phyloP scores from a whole-genome alignment of 92 coral and sea anemone species.

The Heliopora coerulea region DNA sequence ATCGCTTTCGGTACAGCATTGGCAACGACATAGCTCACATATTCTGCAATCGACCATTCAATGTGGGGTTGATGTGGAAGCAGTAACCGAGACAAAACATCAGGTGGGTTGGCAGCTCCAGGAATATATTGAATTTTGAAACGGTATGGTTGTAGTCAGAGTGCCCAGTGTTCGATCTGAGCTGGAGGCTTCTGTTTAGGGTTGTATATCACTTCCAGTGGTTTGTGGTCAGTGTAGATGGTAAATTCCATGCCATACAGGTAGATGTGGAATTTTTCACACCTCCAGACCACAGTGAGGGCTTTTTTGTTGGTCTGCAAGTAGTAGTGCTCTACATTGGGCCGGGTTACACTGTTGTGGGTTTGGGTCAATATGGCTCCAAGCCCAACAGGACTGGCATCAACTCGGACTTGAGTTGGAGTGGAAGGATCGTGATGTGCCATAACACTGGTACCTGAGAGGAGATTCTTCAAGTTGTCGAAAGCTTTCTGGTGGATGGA shows the following conservation, averaged over 20 bases:
- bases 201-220: slow-evolving; percentile 16
- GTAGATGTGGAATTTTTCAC: slow-evolving; percentile 30
- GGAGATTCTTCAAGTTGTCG: no score
- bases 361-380: neutral
- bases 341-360: neutral
- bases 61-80: neutral
- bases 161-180: slow-evolving; percentile 19
- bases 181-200: slow-evolving; percentile 27
- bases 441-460: no score
- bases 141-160: neutral
- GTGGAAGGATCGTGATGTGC: no score
- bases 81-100: slow-evolving; percentile 13
- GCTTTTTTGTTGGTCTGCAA: slow-evolving; percentile 7
- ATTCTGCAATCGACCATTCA: neutral
- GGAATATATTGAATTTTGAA: slow-evolving; percentile 2
- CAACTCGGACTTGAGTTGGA: no score
- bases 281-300: slow-evolving; percentile 17
- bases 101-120: slow-evolving; percentile 8
- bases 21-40: neutral
- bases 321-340: slow-evolving; percentile 7
- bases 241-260: slow-evolving; percentile 7
- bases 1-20: slow-evolving; percentile 11
- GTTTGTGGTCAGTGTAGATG: slow-evolving; percentile 29
- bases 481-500: no score
- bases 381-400: no score